Percentiles rank a stretch among this genome's conserved stretches.
These are phyloP conservation scores for Helicoverpa assulta DNA, from an alignment of 2,888 invertebrate genomes.

Conservation along the genomic window DNA sequence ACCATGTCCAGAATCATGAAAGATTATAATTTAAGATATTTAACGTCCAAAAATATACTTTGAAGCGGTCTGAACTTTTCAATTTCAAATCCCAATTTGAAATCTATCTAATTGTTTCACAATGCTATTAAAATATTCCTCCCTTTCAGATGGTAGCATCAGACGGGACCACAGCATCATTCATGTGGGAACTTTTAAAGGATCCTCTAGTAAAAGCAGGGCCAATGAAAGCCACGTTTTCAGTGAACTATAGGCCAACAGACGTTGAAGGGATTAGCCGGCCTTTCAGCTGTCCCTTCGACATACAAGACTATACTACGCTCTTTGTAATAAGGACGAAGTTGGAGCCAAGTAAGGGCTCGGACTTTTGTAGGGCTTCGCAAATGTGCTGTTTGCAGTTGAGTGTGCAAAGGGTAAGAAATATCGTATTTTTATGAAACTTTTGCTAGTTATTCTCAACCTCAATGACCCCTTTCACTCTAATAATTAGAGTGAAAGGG, in stretches of 20 bases:
- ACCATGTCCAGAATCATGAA: too few species aligned
- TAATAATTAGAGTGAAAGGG: too few species aligned
- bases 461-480: too few species aligned
- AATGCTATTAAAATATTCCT: slow-evolving; percentile 3
- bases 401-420: slow-evolving; percentile 92
- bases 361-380: slow-evolving; percentile 96
- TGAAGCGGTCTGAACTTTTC: too few species aligned
- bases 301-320: slow-evolving; percentile 95
- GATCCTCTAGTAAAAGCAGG: slow-evolving; percentile 90
- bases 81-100: too few species aligned
- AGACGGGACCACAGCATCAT: slow-evolving; percentile 94
- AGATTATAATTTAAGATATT: too few species aligned
- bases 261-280: slow-evolving; percentile 78
- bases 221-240: slow-evolving; percentile 86
- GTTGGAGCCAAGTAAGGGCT: slow-evolving; percentile 94
- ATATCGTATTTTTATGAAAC: too few species aligned
- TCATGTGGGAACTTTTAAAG: slow-evolving; percentile 95
- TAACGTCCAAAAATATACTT: too few species aligned
- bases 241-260: slow-evolving; percentile 77
- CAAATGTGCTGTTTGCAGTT: slow-evolving; percentile 96
- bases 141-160: slow-evolving; percentile 91
- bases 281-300: slow-evolving; percentile 93
- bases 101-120: too few species aligned
- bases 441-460: too few species aligned
- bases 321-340: slow-evolving; percentile 94